These are phyloP conservation scores for Spongilla lacustris DNA, from an alignment of 37 sponge, comb jelly and placozoan genomes.

Conservation along the genomic window DNA sequence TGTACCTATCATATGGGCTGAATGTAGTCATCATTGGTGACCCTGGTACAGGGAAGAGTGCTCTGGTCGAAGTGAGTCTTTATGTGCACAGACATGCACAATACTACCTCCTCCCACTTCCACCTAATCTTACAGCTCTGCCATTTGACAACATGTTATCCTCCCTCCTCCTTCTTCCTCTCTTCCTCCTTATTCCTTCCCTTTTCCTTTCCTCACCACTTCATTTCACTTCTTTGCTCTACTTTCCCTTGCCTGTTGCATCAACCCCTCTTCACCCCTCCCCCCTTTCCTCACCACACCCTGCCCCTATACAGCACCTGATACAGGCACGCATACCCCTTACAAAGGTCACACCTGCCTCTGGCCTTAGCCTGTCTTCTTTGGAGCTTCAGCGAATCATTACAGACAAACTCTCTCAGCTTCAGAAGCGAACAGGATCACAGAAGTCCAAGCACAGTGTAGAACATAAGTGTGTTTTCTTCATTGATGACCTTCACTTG, in stretches of 20 bases:
- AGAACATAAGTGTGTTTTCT: constrained; percentile 15
- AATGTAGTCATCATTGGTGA: constrained; percentile 69
- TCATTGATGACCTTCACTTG: constrained; percentile 74
- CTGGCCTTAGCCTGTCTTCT: background rate
- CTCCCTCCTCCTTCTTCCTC: background rate
- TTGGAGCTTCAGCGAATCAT: constrained; percentile 35
- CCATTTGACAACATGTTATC: no score
- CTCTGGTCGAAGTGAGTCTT: constrained; percentile 38
- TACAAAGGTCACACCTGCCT: background rate
- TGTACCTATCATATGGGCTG: constrained; percentile 62
- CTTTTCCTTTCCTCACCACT: background rate
- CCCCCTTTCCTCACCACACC: background rate
- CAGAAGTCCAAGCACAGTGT: constrained; percentile 5
- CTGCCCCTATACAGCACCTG: constrained; percentile 8
- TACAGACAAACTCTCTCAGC: constrained; percentile 4
- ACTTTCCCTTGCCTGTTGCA: background rate
- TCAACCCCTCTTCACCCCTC: background rate
- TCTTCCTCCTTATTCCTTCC: background rate
- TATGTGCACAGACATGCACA: no score
- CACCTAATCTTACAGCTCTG: no score
- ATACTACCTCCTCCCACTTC: no score
- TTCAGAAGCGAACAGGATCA: constrained; percentile 7
- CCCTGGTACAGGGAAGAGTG: constrained; percentile 68
- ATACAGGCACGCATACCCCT: constrained; percentile 10
- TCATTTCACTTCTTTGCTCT: background rate